phyloP scores from a whole-genome alignment of 2,888 invertebrate genomes.

The Phengaris arion region DNA sequence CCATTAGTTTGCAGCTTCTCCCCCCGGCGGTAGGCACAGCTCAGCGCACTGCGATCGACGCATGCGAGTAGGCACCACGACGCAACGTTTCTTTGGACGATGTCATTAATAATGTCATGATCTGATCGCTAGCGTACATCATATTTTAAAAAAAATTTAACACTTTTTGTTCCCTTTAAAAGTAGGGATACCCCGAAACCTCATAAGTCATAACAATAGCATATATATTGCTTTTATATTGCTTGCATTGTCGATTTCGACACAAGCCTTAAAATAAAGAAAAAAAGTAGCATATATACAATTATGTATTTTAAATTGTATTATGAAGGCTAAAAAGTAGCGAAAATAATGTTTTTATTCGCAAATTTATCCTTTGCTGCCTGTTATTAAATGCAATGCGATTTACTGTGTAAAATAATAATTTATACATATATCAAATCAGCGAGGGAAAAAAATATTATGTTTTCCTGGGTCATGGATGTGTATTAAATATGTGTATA shows the following conservation, averaged over 20 bases:
- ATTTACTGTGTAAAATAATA: not conserved
- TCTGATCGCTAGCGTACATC: constrained; percentile 34
- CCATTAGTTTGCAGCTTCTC: constrained; percentile 49
- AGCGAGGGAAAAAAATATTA: no score
- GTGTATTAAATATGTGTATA: no score
- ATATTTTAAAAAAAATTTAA: not conserved
- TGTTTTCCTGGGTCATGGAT: no score
- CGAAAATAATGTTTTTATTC: not conserved
- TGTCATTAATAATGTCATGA: constrained; percentile 37
- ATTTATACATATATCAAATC: no score
- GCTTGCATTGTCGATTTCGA: no score
- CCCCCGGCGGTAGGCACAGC: constrained; percentile 62
- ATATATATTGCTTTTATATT: no score
- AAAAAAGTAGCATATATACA: no score
- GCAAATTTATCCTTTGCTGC: not conserved
- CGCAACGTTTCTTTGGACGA: constrained; percentile 46
- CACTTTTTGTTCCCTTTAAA: not conserved
- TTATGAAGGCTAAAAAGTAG: not conserved
- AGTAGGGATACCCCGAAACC: no score
- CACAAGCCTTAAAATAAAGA: no score
- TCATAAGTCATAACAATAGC: no score
- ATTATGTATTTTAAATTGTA: no score
- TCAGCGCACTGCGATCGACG: constrained; percentile 72
- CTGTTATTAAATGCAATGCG: not conserved
- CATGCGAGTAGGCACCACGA: constrained; percentile 70